phyloP scores from a whole-genome alignment of 2,797 vertebrate genomes.

The Menidia menidia region DNA sequence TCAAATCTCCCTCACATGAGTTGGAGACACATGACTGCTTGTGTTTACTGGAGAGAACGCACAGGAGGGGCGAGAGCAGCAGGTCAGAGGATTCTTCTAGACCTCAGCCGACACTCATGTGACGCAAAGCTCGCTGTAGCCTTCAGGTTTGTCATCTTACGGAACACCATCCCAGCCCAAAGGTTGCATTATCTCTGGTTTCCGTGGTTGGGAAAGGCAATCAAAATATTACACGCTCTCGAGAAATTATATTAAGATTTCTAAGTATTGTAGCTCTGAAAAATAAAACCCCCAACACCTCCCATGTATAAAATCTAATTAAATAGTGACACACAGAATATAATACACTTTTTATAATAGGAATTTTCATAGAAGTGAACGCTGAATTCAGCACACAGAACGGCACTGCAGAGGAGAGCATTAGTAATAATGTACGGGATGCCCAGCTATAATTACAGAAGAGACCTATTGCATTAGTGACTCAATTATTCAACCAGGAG shows the following conservation, averaged over 20 bases:
- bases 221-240: background rate
- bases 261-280: background rate
- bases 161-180: slow-evolving; percentile 31
- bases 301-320: background rate
- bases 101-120: slow-evolving; percentile 80
- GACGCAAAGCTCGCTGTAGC: slow-evolving; percentile 59
- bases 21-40: slow-evolving; percentile 79
- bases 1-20: slow-evolving; percentile 84
- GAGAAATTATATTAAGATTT: background rate
- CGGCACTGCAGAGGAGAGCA: background rate
- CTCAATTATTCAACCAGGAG: background rate
- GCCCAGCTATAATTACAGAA: no score
- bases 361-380: background rate
- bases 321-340: background rate
- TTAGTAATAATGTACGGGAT: background rate
- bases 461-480: background rate
- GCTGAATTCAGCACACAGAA: background rate
- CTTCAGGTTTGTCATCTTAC: slow-evolving; percentile 44
- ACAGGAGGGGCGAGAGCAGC: slow-evolving; percentile 66
- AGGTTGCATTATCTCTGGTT: slow-evolving; percentile 19
- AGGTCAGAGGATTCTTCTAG: slow-evolving; percentile 71
- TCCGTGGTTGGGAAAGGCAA: background rate
- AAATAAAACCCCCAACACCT: background rate
- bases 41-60: slow-evolving; percentile 54
- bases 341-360: background rate